Evolutionary conservation across 2,113 vertebrate genomes (phyloP).

Genomic region (Otus sunia): DNA sequence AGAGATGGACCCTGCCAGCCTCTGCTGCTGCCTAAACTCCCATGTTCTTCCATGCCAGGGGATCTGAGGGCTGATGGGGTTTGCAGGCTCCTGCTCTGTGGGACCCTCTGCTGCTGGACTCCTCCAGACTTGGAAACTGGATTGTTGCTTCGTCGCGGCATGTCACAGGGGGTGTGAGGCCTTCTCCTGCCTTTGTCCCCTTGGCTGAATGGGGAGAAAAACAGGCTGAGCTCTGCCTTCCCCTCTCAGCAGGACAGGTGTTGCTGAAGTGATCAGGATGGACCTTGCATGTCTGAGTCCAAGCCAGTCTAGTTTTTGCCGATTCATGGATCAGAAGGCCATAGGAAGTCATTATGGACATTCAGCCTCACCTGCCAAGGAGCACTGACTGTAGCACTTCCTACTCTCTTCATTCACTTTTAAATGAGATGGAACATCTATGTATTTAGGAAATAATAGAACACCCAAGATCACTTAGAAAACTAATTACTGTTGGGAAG

Average conservation of each 20-base stretch:
- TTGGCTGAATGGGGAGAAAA: background rate
- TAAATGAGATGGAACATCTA: background rate
- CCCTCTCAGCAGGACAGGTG: background rate
- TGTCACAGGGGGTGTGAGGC: background rate
- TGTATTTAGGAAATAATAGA: background rate
- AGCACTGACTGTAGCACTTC: background rate
- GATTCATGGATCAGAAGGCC: background rate
- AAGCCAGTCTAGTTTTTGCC: background rate
- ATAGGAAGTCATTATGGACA: background rate
- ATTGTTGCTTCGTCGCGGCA: background rate
- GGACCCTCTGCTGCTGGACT: background rate
- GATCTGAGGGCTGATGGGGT: background rate
- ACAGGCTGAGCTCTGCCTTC: background rate
- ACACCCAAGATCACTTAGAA: background rate
- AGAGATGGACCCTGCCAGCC: background rate
- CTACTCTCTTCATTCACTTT: background rate
- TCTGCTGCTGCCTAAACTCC: background rate
- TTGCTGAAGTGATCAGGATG: accelerated
- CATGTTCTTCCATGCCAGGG: background rate
- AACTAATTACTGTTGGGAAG: background rate
- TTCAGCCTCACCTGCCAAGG: background rate
- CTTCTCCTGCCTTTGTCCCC: background rate
- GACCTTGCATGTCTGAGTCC: background rate
- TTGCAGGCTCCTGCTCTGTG: background rate
- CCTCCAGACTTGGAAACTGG: background rate